phyloP scores from a whole-genome alignment of 2,888 invertebrate genomes.

The Lymantria dispar region DNA sequence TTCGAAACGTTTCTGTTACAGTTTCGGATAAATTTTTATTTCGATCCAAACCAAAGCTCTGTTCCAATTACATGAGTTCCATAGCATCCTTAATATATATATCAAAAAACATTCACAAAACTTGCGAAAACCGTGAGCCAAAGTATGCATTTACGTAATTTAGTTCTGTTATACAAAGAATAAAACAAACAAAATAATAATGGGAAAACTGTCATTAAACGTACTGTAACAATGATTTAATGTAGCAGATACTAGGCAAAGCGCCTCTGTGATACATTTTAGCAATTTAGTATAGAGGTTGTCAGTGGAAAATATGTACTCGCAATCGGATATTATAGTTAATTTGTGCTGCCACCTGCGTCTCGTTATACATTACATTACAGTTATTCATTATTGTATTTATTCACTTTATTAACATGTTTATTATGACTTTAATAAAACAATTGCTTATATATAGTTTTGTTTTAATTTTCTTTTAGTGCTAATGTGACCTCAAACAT shows the following conservation, averaged over 20 bases:
- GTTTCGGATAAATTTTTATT: no score
- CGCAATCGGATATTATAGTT: constrained; percentile 51
- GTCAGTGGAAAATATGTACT: constrained; percentile 51
- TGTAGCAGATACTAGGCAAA: constrained; percentile 51
- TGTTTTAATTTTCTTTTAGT: constrained; percentile 24
- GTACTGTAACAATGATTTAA: constrained; percentile 33
- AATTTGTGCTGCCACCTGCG: constrained; percentile 56
- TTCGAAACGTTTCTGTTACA: no score
- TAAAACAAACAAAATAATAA: constrained; percentile 24
- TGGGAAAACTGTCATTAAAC: constrained; percentile 10
- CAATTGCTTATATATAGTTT: constrained; percentile 68
- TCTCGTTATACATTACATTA: constrained; percentile 60
- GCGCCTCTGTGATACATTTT: constrained; percentile 72
- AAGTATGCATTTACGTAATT: constrained; percentile 11
- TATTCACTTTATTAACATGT: constrained; percentile 81
- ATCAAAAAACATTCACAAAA: no score
- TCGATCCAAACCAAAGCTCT: no score
- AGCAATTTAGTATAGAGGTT: constrained; percentile 62
- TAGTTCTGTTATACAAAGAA: constrained; percentile 19
- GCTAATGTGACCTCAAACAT: no score
- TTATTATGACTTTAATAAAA: constrained; percentile 82
- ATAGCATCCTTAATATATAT: no score
- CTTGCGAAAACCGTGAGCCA: no score
- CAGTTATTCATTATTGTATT: constrained; percentile 70
- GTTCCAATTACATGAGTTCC: no score